Conservation (phyloP, 1,140 invertebrate species). For the Odontomachus brunneus region DNA sequence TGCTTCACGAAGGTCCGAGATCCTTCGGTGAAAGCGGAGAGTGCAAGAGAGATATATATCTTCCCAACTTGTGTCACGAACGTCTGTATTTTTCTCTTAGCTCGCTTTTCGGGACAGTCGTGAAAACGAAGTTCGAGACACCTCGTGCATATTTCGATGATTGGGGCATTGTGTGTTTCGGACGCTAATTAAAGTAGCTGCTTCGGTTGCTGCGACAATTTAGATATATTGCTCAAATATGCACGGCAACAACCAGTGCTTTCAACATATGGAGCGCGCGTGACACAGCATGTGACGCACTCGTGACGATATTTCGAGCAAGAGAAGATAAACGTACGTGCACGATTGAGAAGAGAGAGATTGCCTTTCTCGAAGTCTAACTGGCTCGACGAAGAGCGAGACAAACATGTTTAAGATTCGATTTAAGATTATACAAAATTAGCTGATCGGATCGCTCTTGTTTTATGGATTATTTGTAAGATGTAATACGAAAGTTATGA, state of each 20-base stretch:
- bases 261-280: constrained; percentile 32
- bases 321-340: constrained; percentile 32
- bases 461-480: constrained; percentile 31
- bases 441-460: constrained; percentile 23
- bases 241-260: constrained; percentile 57
- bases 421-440: constrained; percentile 49
- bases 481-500: not conserved
- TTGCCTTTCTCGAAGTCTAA: constrained; percentile 39
- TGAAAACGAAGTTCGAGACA: constrained; percentile 34
- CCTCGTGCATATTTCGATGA: constrained; percentile 20
- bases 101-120: constrained; percentile 48
- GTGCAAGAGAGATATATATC: not conserved
- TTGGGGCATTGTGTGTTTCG: not conserved
- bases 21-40: not conserved
- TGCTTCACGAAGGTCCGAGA: not conserved
- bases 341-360: constrained; percentile 5
- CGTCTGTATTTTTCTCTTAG: constrained; percentile 43
- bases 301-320: too few relatives aligned
- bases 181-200: constrained; percentile 30
- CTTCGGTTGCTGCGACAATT: constrained; percentile 43
- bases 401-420: constrained; percentile 2
- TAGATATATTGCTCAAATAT: constrained; percentile 66
- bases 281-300: constrained; percentile 8
- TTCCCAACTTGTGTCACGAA: constrained; percentile 53
- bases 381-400: constrained; percentile 7